Base-by-base conservation (phyloP, 2,888 invertebrate species). In the Pogonocherus hispidulus region DNA sequence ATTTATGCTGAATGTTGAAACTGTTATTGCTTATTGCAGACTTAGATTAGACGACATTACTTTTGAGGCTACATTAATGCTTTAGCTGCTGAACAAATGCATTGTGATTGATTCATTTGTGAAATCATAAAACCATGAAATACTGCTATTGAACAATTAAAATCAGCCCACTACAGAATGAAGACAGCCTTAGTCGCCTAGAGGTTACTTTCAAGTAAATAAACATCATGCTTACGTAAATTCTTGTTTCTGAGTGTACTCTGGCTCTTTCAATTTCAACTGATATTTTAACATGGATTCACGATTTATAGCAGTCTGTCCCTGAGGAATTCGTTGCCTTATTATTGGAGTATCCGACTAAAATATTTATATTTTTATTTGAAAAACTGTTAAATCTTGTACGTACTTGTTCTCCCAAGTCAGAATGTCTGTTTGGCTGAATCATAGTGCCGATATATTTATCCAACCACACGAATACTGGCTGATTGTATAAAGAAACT, bases 231-330 rank as follows among this genome's bases (percentile, higher is more conserved):
- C 82, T 76, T 80, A 90, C 90, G 90, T 89, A 77, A 93, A 91
- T 76, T 88, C 89, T 83, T 93, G 90, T 16, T 82, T 80, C 67
- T 83, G 78, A 18, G 93, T 94, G 82, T 93, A 95, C 74, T 94
- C 93, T 73, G 90, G 88, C 81, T 94, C 93, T 81, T 92, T 92
- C 78, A 92, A 90, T 69, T 90, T 88, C 90, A 95, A 92, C 81
- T 93, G 92, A 80, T 92, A 90, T 71, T 91, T 90, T 57, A 95
- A 91, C 51, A 93, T 89, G 67, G 92, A 93, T 84, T 95, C 95
- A 76, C 95, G 88, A 49, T 84, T 85, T 23, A 82, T 92, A 87
- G 73, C 70, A 60, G 78, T 77, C 72, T 80, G 78, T 37, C 89
- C 89, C 76, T 87, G 87, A 32, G 89, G 89, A 74, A 90, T 88